These are phyloP conservation scores for Amniataba percoides DNA, from an alignment of 2,797 vertebrate species.

Conservation along the genomic window DNA sequence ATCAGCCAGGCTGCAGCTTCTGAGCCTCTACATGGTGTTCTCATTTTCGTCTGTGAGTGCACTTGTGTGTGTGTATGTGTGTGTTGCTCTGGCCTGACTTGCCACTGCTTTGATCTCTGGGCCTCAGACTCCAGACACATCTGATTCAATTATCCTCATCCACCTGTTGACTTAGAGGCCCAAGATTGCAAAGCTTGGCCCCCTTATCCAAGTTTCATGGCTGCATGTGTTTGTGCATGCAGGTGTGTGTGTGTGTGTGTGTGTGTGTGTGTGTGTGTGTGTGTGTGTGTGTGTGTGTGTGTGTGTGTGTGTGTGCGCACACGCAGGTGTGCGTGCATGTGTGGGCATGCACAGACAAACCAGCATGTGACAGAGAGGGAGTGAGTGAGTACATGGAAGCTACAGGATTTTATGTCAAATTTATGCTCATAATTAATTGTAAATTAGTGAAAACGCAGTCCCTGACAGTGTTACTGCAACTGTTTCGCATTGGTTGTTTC, in stretches of 20 bases:
- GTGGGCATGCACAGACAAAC: neutral
- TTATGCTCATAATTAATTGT: slow-evolving; percentile 10
- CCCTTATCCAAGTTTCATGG: slow-evolving; percentile 72
- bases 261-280: slow-evolving; percentile 3
- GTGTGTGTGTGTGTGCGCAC: neutral
- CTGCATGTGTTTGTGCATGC: slow-evolving; percentile 53
- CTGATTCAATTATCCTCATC: slow-evolving; percentile 89
- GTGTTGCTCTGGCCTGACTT: slow-evolving; percentile 74
- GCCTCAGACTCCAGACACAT: slow-evolving; percentile 85
- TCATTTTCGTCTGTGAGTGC: slow-evolving; percentile 62
- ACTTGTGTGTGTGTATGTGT: slow-evolving; percentile 47
- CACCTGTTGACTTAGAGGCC: slow-evolving; percentile 88
- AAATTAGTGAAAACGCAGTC: neutral
- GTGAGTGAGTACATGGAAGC: slow-evolving; percentile 1
- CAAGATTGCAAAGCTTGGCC: slow-evolving; percentile 81
- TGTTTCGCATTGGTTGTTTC: neutral
- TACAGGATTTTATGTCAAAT: slow-evolving; percentile 18
- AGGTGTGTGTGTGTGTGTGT: slow-evolving; percentile 1
- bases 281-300: slow-evolving; percentile 46
- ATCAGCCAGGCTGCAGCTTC: slow-evolving; percentile 79
- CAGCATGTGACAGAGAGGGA: neutral
- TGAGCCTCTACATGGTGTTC: slow-evolving; percentile 75
- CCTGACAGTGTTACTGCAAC: neutral
- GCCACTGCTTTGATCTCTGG: slow-evolving; percentile 84
- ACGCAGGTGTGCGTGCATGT: too few species aligned